Conservation (phyloP, 2,113 vertebrate species). For the Rhinichthys klamathensis region DNA sequence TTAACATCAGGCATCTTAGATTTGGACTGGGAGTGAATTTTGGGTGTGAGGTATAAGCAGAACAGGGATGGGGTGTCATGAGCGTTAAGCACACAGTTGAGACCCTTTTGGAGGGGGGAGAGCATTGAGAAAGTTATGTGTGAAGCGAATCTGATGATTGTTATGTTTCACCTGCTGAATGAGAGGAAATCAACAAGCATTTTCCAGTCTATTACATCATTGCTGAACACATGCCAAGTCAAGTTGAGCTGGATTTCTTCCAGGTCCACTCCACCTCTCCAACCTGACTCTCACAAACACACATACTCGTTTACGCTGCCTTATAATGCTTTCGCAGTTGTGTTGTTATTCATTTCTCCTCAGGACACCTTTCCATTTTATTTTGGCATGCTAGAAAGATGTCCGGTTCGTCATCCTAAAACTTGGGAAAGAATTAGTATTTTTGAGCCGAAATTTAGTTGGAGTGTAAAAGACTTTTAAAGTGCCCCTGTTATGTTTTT, state of each 20-base stretch:
- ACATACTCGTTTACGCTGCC: slow-evolving; percentile 32
- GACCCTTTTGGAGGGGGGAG: neutral
- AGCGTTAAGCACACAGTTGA: too few species aligned
- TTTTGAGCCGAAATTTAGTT: neutral
- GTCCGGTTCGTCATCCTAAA: neutral
- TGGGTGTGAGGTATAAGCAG: neutral
- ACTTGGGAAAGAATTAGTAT: too few species aligned
- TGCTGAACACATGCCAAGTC: slow-evolving; percentile 63
- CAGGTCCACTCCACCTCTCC: slow-evolving; percentile 50
- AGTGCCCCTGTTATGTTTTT: too few species aligned
- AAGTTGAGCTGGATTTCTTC: slow-evolving; percentile 59
- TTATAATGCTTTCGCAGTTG: neutral
- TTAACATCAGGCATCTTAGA: slow-evolving; percentile 45
- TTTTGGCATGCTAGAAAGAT: neutral
- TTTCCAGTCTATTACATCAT: slow-evolving; percentile 73
- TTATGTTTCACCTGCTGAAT: slow-evolving; percentile 73
- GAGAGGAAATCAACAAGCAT: slow-evolving; percentile 47
- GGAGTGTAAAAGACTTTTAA: neutral
- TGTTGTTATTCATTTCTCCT: neutral
- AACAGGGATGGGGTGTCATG: neutral
- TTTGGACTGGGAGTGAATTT: neutral
- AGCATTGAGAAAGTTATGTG: slow-evolving; percentile 8
- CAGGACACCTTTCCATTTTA: neutral
- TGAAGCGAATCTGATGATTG: slow-evolving; percentile 64
- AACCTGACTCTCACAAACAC: slow-evolving; percentile 41